Conservation (phyloP, 2,888 invertebrate genomes). For the Perdita meconis region DNA sequence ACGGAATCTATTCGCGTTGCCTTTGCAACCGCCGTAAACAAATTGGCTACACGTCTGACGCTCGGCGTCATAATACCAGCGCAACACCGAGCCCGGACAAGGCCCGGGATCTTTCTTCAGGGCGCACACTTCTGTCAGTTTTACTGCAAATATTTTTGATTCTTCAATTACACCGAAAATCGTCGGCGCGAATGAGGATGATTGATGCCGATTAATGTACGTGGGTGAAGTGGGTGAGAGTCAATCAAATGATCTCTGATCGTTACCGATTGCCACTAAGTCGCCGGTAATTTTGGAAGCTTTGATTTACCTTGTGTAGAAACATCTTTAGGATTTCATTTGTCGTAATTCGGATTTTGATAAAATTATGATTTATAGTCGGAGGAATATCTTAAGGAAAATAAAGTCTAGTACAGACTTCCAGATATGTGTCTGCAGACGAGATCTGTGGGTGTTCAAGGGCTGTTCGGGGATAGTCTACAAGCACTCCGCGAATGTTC, state of each 20-base stretch:
- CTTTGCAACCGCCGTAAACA: conserved; percentile 85
- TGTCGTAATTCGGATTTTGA: background rate
- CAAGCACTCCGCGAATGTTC: too few relatives aligned
- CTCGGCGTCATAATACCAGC: conserved; percentile 85
- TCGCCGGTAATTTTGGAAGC: background rate
- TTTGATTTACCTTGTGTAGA: background rate
- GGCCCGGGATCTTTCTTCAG: conserved; percentile 83
- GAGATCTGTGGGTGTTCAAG: too few relatives aligned
- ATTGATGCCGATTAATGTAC: conserved; percentile 20
- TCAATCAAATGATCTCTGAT: background rate
- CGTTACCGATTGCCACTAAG: background rate
- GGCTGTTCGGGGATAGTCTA: too few relatives aligned
- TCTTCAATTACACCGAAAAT: conserved; percentile 35
- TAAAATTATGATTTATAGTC: too few relatives aligned
- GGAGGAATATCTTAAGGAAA: too few relatives aligned
- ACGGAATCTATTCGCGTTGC: conserved; percentile 84
- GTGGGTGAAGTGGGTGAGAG: conserved; percentile 1
- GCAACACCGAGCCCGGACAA: conserved; percentile 84
- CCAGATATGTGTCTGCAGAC: too few relatives aligned
- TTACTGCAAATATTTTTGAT: conserved; percentile 73
- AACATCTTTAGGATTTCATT: background rate
- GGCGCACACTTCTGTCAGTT: conserved; percentile 78
- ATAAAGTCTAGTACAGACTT: too few relatives aligned
- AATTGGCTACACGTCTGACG: conserved; percentile 84
- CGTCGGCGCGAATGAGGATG: conserved; percentile 2